Conservation (phyloP, 1,140 invertebrate genomes). For the Lepidostoma basale region DNA sequence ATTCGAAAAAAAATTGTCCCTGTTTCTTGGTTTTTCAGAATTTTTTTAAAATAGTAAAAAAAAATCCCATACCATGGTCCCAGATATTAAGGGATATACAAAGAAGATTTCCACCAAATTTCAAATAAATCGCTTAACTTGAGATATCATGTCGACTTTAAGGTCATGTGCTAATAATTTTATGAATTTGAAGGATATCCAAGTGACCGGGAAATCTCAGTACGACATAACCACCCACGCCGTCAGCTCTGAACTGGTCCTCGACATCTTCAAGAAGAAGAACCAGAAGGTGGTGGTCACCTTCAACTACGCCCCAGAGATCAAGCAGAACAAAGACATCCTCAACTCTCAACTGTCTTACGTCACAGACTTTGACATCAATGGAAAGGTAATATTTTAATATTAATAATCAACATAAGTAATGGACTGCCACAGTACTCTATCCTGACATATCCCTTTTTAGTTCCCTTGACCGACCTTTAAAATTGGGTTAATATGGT, state of each 20-base stretch:
- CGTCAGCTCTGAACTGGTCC: conserved; percentile 58
- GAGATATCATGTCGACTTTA: too few relatives aligned
- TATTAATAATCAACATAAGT: neutral
- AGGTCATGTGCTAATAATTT: too few relatives aligned
- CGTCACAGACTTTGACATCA: neutral
- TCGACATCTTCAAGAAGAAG: conserved; percentile 69
- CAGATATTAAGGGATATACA: too few relatives aligned
- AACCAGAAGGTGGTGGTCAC: conserved; percentile 64
- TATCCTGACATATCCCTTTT: too few relatives aligned
- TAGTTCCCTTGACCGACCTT: too few relatives aligned
- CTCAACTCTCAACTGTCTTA: neutral
- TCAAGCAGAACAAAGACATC: conserved; percentile 48
- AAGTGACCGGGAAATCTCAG: conserved; percentile 57
- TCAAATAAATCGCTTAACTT: neutral
- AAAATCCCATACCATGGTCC: too few relatives aligned
- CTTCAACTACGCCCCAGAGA: conserved; percentile 48
- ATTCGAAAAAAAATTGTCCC: too few relatives aligned
- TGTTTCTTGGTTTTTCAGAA: too few relatives aligned
- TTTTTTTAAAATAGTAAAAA: too few relatives aligned
- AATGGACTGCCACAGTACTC: too few relatives aligned
- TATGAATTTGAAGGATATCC: conserved; percentile 62
- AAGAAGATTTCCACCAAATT: too few relatives aligned
- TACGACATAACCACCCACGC: conserved; percentile 52
- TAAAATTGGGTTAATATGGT: too few relatives aligned
- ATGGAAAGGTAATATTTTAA: conserved; percentile 28